These are phyloP conservation scores for Podarcis lilfordi DNA, from an alignment of 2,797 vertebrate species.

Conservation along the genomic window DNA sequence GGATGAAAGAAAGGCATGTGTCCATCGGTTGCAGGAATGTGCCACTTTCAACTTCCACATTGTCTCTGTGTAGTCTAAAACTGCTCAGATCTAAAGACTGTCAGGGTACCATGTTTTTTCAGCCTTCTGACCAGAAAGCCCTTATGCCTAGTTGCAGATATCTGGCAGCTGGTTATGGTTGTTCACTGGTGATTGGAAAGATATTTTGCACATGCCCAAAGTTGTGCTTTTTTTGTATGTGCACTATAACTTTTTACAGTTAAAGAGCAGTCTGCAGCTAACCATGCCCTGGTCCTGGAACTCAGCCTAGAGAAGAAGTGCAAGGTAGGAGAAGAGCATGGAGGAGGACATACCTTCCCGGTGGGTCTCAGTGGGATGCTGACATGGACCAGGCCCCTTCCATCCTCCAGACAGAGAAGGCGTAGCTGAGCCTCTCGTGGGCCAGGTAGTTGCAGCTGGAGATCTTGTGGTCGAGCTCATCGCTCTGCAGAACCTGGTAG, in stretches of 20 bases:
- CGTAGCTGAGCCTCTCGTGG: conserved; percentile 92
- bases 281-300: background rate
- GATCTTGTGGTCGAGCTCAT: conserved; percentile 87
- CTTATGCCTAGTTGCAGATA: no score
- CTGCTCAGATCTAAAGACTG: background rate
- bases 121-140: background rate
- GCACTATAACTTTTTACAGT: background rate
- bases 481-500: conserved; percentile 91
- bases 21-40: background rate
- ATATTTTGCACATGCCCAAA: background rate
- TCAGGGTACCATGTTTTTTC: background rate
- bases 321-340: background rate
- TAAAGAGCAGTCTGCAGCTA: background rate
- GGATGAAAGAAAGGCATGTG: background rate
- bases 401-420: conserved; percentile 96
- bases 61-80: background rate
- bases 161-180: background rate
- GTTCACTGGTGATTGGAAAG: background rate
- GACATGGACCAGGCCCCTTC: conserved; percentile 96
- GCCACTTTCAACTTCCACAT: background rate
- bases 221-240: background rate
- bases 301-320: background rate
- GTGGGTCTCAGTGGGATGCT: conserved; percentile 82
- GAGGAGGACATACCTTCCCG: conserved; percentile 42
- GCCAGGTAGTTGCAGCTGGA: conserved; percentile 90